phyloP scores from a whole-genome alignment of 53 echinoderm and acorn worm species.

The Zoroaster sp. region DNA sequence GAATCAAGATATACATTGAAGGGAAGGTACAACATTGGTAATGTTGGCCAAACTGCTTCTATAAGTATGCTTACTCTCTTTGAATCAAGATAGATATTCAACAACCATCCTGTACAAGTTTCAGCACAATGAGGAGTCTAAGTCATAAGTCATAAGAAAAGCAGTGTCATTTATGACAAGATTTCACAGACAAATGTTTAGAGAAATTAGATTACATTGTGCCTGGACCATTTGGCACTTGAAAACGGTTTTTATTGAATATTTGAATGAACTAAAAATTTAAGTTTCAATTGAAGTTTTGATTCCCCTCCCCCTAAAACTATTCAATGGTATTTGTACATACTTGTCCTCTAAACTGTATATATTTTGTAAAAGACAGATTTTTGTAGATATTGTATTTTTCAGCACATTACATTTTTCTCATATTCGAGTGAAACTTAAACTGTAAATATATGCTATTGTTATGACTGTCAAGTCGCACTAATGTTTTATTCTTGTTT shows the following conservation, averaged over 20 bases:
- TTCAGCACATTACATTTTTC: neutral
- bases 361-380: constrained; percentile 16
- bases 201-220: no score
- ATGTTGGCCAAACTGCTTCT: no score
- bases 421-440: neutral
- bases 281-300: neutral
- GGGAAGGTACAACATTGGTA: no score
- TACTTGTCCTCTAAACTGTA: neutral
- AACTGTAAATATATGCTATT: constrained; percentile 21
- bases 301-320: no score
- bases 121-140: no score
- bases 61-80: no score
- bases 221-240: neutral
- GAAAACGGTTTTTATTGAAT: neutral
- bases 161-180: no score
- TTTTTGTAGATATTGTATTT: constrained; percentile 27
- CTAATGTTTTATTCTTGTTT: neutral
- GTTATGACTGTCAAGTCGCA: neutral
- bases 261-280: neutral
- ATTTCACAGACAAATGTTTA: neutral
- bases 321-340: neutral
- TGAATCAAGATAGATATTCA: no score
- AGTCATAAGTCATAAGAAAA: no score
- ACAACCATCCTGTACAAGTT: no score
- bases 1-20: no score